Base-by-base conservation (phyloP, 2,888 invertebrate genomes). In the Drosophila longiperda region DNA sequence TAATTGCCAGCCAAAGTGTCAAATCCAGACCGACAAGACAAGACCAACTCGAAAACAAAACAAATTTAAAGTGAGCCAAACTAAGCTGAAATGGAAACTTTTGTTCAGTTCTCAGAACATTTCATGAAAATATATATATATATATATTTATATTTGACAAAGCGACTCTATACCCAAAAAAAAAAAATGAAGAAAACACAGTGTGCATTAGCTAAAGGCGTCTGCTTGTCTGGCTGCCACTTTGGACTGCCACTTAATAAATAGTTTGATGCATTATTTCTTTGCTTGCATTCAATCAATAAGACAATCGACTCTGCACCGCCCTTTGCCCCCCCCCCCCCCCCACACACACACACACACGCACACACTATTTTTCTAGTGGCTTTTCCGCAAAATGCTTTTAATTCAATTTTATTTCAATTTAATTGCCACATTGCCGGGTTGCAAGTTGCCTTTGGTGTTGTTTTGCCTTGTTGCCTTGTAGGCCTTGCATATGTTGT, bases 361-460 rank as follows among this genome's bases (percentile, higher is more conserved):
- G 3, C 32, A 32, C 52, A 34, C 20, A 20, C 36, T 12, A 38
- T 40, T 38, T 73, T 73, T 86, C 77, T 78, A 84, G 82, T 86
- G 81, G 81, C 77, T 89, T 86, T 89, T 82, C 82, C 80, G 78
- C 82, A 80, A 87, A 88, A 88, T 88, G 89, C 89, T 89, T 89
- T 89, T 89, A 89, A 89, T 88, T 88, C 86, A 87, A 86, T 85
- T 85, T 85, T 85, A 85, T 86, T 86, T 84, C 85, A 81, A 88
- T 88, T 89, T 82, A 83, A 85, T 85, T 85, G 83, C 83, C 89
- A 86, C 79, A 87, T 89, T 88, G 88, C 87, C 81, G 65, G 26
- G 54, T 65, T 59, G 68, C 61, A 32, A 60, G 11, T 29, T 40
- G 48, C 15, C 33, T 29, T 42, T 54, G 65, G n/a, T 34, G 38